Conservation (phyloP, 2,797 vertebrate genomes). For the Phaenicophaeus curvirostris region DNA sequence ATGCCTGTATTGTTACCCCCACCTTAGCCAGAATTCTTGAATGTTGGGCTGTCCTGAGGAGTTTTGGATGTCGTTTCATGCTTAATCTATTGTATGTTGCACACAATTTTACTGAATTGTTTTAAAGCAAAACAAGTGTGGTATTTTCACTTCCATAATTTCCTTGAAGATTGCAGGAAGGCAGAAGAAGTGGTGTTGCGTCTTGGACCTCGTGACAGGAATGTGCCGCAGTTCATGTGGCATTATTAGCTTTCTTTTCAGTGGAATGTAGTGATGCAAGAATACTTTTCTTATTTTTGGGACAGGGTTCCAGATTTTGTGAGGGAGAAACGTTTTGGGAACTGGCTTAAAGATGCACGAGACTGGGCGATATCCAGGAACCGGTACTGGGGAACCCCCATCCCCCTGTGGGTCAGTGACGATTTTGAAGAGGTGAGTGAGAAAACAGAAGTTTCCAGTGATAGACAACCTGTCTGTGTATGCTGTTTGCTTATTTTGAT, state of each 20-base stretch:
- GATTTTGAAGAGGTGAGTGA: constrained; percentile 87
- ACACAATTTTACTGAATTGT: not conserved
- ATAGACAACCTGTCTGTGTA: not conserved
- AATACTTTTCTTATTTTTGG: not conserved
- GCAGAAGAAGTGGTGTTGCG: not conserved
- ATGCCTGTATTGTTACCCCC: not conserved
- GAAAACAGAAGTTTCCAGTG: not conserved
- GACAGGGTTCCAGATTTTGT: constrained; percentile 96
- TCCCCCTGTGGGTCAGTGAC: constrained; percentile 95
- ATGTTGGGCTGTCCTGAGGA: accelerated
- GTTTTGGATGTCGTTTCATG: not conserved
- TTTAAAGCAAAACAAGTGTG: not conserved
- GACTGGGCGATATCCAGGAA: constrained; percentile 97
- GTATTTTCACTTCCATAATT: not conserved
- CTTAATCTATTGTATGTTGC: not conserved
- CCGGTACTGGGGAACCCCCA: constrained; percentile 97
- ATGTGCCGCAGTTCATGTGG: not conserved
- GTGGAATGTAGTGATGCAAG: not conserved
- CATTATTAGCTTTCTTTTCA: not conserved
- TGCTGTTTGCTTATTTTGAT: not conserved
- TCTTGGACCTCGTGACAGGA: not conserved
- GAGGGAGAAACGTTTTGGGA: constrained; percentile 94
- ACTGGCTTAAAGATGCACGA: constrained; percentile 94
- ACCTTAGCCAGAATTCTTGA: not conserved
- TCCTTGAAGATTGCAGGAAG: not conserved